phyloP scores from a whole-genome alignment of 2,888 invertebrate genomes.

The Stenodema calcarata region DNA sequence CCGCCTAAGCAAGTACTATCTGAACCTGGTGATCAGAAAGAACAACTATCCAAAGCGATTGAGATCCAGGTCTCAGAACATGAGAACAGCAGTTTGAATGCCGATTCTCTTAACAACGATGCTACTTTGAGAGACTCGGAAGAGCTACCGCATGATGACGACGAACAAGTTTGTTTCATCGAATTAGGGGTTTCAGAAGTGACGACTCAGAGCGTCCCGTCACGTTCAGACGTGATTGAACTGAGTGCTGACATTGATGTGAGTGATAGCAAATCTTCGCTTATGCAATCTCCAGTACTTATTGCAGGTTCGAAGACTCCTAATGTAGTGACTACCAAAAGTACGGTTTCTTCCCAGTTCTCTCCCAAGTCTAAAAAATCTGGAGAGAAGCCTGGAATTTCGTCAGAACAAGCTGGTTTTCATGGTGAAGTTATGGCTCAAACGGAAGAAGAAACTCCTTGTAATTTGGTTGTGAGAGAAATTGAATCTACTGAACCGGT shows the following conservation, averaged over 20 bases:
- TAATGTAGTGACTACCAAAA: not conserved
- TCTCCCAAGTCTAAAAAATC: slow-evolving; percentile 59
- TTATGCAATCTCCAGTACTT: not conserved
- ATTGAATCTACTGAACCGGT: slow-evolving; percentile 32
- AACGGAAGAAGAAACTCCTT: slow-evolving; percentile 57
- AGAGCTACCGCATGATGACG: slow-evolving; percentile 45
- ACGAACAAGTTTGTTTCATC: slow-evolving; percentile 28
- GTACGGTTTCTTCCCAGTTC: not conserved
- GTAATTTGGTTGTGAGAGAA: slow-evolving; percentile 53
- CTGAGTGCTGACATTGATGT: slow-evolving; percentile 36
- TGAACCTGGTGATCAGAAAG: not conserved
- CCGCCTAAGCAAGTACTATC: not conserved
- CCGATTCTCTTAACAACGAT: slow-evolving; percentile 32
- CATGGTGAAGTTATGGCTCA: slow-evolving; percentile 54
- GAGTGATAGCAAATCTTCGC: not conserved
- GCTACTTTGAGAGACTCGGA: slow-evolving; percentile 44
- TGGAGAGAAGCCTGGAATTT: slow-evolving; percentile 58
- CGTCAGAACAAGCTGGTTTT: not conserved
- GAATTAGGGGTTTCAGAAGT: slow-evolving; percentile 35
- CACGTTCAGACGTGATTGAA: slow-evolving; percentile 26
- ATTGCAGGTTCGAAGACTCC: not conserved
- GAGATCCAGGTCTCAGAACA: slow-evolving; percentile 10
- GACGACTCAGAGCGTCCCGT: not conserved
- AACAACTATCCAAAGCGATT: not conserved
- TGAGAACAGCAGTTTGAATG: slow-evolving; percentile 30